Base-by-base conservation (phyloP, 2,113 vertebrate genomes). In the Physeter macrocephalus region DNA sequence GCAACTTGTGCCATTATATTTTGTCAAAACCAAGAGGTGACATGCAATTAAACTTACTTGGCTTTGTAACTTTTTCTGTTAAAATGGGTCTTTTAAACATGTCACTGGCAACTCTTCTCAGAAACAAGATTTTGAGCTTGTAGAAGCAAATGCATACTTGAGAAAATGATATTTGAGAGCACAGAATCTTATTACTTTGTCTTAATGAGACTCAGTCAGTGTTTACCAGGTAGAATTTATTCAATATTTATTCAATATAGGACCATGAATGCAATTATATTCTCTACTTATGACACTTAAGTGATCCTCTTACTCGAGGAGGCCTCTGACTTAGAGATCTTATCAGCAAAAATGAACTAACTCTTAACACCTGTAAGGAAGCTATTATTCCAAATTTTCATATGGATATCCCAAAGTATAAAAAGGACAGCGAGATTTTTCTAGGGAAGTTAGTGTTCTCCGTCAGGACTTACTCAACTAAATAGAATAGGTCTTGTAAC, bases 11-110 rank as follows among this genome's bases (percentile, higher is more conserved):
- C 96, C 96, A 98, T 96, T 94, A 97, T 64, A 54, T 90, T 61
- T 96, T 97, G 96, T 98, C 96, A 97, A 98, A 98, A 97, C 54
- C 67, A 97, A 95, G 94, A 98, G 34, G 82, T 98, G 96, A 96
- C 75, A 88, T 94, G 85, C 97, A 98, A 97, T 98, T 96, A 93
- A 78, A 92, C 90, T 85, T 41, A 94, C 72, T 87, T 89, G 97
- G 85, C 86, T 94, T 97, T 96, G 85, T 97, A 97, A 97, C 90
- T 96, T 97, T 94, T 90, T 84, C 90, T 97, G 91, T 90, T 93
- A 97, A 94, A 71, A 93, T 88, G n/a, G 88, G 36, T 93, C 86
- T 98, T 98, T 96, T 83, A 94, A 95, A 95, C 90, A 91, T 97
- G 96, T 96, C 87, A 89, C 71, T 96, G 96, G 92, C 96, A 97